Conservation (phyloP, 1,140 invertebrate genomes). For the Drosophila repletoides region DNA sequence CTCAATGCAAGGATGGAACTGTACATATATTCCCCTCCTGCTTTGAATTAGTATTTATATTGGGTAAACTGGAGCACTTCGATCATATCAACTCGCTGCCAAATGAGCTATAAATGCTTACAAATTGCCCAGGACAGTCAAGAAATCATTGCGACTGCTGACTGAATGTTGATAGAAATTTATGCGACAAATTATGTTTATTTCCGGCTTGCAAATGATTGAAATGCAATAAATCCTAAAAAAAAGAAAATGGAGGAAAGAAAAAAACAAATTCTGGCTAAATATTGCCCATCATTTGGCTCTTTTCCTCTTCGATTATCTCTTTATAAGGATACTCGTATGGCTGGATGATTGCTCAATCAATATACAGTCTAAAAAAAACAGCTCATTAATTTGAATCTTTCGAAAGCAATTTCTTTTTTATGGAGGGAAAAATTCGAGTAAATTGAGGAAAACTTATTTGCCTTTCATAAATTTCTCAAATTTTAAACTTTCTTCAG, state of each 20-base stretch:
- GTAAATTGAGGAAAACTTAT: too few species aligned
- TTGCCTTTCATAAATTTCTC: too few species aligned
- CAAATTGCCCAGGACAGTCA: constrained; percentile 48
- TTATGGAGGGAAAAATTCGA: too few species aligned
- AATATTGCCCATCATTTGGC: constrained; percentile 11
- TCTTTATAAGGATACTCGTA: too few species aligned
- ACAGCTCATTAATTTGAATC: too few species aligned
- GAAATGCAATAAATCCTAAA: constrained; percentile 29
- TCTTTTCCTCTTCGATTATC: too few species aligned
- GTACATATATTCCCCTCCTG: neutral
- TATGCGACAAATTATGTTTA: constrained; percentile 58
- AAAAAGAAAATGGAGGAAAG: too few species aligned
- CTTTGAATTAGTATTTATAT: neutral
- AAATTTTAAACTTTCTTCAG: too few species aligned
- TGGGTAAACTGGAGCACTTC: constrained; percentile 12
- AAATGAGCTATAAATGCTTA: constrained; percentile 72
- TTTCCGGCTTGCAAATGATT: constrained; percentile 25
- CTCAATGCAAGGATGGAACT: too few species aligned
- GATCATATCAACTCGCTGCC: constrained; percentile 61
- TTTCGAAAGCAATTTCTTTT: too few species aligned
- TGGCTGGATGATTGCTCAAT: too few species aligned
- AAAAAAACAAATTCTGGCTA: neutral
- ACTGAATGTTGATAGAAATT: constrained; percentile 36
- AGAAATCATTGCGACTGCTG: constrained; percentile 17
- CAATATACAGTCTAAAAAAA: too few species aligned